These are phyloP conservation scores for Cuculus canorus DNA, from an alignment of 2,797 vertebrate genomes.

Conservation along the genomic window DNA sequence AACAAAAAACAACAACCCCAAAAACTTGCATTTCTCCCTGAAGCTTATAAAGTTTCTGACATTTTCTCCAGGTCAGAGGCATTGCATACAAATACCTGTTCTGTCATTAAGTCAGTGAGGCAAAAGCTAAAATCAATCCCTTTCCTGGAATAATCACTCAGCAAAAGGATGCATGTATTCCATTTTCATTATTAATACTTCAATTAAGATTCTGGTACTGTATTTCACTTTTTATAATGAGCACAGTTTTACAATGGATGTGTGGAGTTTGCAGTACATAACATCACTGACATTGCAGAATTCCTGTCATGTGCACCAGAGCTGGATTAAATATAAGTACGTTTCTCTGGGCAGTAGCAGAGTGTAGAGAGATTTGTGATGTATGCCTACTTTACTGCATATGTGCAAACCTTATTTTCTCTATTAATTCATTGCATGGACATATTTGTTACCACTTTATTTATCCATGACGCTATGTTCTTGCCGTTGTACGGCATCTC, in stretches of 20 bases:
- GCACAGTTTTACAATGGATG: conserved; percentile 49
- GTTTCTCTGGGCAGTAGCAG: conserved; percentile 19
- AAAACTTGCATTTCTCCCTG: not conserved
- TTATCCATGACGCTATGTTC: not conserved
- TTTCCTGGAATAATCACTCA: conserved; percentile 62
- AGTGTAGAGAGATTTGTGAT: not conserved
- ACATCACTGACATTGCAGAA: conserved; percentile 26
- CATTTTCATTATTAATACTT: conserved; percentile 75
- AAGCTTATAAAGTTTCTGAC: conserved; percentile 9
- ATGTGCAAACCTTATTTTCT: not conserved
- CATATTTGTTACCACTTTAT: not conserved
- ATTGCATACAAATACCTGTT: conserved; percentile 40
- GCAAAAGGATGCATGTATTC: conserved; percentile 66
- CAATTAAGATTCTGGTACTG: conserved; percentile 55
- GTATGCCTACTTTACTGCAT: not conserved
- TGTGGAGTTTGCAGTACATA: conserved; percentile 33
- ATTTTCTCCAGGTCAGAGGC: conserved; percentile 57
- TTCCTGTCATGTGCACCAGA: conserved; percentile 7
- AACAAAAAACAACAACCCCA: not conserved
- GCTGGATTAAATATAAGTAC: conserved; percentile 47
- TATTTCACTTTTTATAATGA: conserved; percentile 68
- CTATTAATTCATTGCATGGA: not conserved
- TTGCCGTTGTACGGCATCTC: not conserved
- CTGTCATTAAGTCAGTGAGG: conserved; percentile 45
- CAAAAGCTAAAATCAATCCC: conserved; percentile 56